Evolutionary conservation across 2,888 invertebrate genomes (phyloP).

Genomic region (Epistrophe eligans): DNA sequence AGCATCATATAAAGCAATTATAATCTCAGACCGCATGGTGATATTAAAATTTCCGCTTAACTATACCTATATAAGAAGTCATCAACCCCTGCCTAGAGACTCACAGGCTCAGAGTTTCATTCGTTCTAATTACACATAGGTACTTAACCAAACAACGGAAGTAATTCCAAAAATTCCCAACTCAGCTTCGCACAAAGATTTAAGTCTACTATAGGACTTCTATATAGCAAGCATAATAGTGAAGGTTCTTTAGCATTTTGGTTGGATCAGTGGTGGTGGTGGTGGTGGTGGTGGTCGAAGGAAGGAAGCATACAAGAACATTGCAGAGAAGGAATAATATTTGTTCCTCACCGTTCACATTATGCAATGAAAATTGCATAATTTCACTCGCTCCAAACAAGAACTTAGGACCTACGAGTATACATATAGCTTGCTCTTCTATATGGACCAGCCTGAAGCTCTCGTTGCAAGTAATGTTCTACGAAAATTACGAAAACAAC

Average conservation of each 20-base stretch:
- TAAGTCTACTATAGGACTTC: conserved; percentile 62
- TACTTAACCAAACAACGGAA: conserved; percentile 48
- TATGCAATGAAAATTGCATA: conserved; percentile 40
- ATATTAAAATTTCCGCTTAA: conserved; percentile 66
- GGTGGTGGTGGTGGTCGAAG: no score
- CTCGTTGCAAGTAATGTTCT: conserved; percentile 41
- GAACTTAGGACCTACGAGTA: neutral
- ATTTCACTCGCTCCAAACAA: conserved; percentile 18
- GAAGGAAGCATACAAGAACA: neutral
- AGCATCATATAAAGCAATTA: conserved; percentile 60
- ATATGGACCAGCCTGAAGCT: conserved; percentile 28
- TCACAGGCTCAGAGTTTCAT: conserved; percentile 11
- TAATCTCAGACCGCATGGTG: conserved; percentile 59
- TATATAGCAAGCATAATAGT: neutral
- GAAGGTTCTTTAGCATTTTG: neutral
- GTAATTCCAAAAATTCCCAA: conserved; percentile 50
- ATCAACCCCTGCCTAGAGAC: conserved; percentile 40
- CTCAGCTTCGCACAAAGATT: conserved; percentile 33
- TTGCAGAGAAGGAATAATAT: conserved; percentile 1
- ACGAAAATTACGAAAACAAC: conserved; percentile 33
- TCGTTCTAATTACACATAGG: conserved; percentile 59
- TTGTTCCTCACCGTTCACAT: conserved; percentile 31
- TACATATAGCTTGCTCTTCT: neutral
- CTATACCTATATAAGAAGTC: conserved; percentile 31
- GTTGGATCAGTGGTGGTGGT: no score